Conservation (phyloP, 2,113 vertebrate species). For the Triplophysa tibetana region DNA sequence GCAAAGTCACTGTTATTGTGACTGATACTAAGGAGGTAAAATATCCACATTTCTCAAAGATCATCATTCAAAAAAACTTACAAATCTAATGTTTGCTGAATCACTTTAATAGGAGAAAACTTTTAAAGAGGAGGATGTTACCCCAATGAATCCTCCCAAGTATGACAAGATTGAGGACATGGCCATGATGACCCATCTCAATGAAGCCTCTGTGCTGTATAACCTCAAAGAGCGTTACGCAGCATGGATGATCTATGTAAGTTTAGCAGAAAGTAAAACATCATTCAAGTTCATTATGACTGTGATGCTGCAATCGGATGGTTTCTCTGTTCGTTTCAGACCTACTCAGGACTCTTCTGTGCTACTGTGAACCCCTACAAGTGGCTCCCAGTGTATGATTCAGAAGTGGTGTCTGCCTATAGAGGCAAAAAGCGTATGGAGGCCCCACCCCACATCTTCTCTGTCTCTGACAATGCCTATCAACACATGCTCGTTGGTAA, state of each 20-base stretch:
- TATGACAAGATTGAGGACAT: conserved; percentile 82
- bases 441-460: conserved; percentile 43
- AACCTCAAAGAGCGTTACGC: conserved; percentile 85
- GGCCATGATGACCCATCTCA: conserved; percentile 84
- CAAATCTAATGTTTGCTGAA: not conserved
- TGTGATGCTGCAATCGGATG: not conserved
- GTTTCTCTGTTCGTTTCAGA: conserved; percentile 14
- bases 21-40: conserved; percentile 34
- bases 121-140: conserved; percentile 73
- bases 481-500: conserved; percentile 44
- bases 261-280: conserved; percentile 62
- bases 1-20: conserved; percentile 72
- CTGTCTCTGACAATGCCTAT: conserved; percentile 48
- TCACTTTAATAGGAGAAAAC: conserved; percentile 50
- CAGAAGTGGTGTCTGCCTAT: conserved; percentile 37
- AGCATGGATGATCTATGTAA: conserved; percentile 84
- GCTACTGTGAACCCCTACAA: conserved; percentile 78
- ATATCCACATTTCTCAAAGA: not conserved
- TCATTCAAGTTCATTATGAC: not conserved
- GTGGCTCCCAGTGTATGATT: conserved; percentile 76
- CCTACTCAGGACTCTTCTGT: conserved; percentile 40
- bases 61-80: not conserved
- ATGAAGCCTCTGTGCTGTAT: conserved; percentile 78
- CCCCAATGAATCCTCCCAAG: conserved; percentile 77
- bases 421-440: conserved; percentile 75